phyloP scores from a whole-genome alignment of 2,888 invertebrate genomes.

The Sabatieria punctata region DNA sequence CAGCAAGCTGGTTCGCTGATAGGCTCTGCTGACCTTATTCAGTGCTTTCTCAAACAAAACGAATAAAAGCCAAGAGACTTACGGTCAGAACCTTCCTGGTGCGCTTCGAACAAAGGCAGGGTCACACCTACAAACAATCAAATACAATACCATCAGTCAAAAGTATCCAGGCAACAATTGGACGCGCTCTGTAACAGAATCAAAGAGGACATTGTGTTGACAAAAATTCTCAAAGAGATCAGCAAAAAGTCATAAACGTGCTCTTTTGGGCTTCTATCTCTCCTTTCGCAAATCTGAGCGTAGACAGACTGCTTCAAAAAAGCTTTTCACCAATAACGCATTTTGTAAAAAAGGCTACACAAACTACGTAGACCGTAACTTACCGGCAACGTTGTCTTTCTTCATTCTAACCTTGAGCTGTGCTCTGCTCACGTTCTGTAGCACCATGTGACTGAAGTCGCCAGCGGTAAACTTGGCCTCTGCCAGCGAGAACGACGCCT shows the following conservation, averaged over 20 bases:
- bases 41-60: too few species aligned
- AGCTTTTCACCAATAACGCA: background rate
- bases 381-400: slow-evolving; percentile 95
- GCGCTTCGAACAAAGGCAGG: slow-evolving; percentile 83
- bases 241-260: background rate
- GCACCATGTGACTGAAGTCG: slow-evolving; percentile 90
- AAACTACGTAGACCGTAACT: slow-evolving; percentile 7
- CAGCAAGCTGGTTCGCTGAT: too few species aligned
- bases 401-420: slow-evolving; percentile 71
- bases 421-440: slow-evolving; percentile 94
- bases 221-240: slow-evolving; percentile 3
- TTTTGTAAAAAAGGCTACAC: background rate
- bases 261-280: too few species aligned
- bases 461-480: slow-evolving; percentile 97
- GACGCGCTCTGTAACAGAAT: too few species aligned
- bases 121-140: slow-evolving; percentile 66
- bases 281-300: background rate
- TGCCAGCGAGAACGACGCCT: slow-evolving; percentile 91
- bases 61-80: too few species aligned
- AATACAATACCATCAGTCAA: too few species aligned
- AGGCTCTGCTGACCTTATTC: too few species aligned
- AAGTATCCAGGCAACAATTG: too few species aligned
- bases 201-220: too few species aligned
- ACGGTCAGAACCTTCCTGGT: slow-evolving; percentile 80
- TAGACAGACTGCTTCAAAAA: background rate